A percentile compares a stretch with the other conserved stretches of the same genome.
Conservation (phyloP, 2,888 invertebrate genomes). For the Prosopocoilus inquinatus region DNA sequence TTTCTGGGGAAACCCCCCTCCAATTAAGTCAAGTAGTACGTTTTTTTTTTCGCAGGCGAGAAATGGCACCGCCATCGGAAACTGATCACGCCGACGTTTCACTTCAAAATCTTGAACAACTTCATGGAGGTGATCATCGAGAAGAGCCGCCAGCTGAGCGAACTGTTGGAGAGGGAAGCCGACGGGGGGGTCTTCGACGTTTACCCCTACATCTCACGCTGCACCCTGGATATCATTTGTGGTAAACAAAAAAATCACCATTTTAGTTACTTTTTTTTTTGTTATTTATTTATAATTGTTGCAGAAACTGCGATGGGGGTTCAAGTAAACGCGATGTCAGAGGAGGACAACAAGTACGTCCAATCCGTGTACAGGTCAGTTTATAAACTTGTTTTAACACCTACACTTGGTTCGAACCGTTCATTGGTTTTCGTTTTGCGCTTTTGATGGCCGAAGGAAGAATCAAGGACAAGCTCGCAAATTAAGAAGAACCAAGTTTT, state of each 20-base stretch:
- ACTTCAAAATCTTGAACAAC: conserved; percentile 39
- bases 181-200: conserved; percentile 37
- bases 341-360: conserved; percentile 48
- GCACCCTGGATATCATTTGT: conserved; percentile 41
- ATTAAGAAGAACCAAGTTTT: too few relatives aligned
- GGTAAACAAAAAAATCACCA: conserved; percentile 29
- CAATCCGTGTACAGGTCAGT: conserved; percentile 46
- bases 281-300: conserved; percentile 29
- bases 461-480: too few relatives aligned
- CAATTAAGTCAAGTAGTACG: not conserved
- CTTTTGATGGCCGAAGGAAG: too few relatives aligned
- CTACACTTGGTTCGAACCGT: not conserved
- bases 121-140: conserved; percentile 37
- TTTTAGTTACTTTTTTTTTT: too few relatives aligned
- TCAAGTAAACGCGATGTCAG: conserved; percentile 45
- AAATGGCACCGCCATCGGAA: conserved; percentile 37
- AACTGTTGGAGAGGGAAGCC: conserved; percentile 27
- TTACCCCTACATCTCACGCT: conserved; percentile 36
- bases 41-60: conserved; percentile 17
- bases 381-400: too few relatives aligned
- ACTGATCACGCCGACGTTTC: conserved; percentile 40
- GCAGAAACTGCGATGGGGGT: conserved; percentile 60
- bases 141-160: conserved; percentile 32
- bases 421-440: not conserved
- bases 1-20: not conserved